Conservation (phyloP, 1,140 invertebrate genomes). For the Gerris buenoi region DNA sequence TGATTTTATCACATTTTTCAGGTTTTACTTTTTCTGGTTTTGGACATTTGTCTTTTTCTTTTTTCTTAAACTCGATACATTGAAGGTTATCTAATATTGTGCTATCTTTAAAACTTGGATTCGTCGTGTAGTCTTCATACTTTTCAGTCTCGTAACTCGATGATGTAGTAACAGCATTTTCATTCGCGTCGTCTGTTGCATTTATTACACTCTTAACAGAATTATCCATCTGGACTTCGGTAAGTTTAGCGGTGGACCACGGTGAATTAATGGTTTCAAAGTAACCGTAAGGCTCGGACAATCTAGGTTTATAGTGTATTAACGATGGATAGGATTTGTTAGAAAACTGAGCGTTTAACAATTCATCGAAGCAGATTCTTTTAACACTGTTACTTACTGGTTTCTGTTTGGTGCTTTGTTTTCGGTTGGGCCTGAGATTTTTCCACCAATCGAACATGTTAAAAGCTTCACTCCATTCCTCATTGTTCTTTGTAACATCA, state of each 20-base stretch:
- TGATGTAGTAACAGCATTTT: no score
- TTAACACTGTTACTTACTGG: not conserved
- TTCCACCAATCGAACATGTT: not conserved
- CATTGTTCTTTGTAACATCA: not conserved
- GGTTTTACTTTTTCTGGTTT: no score
- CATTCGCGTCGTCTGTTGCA: no score
- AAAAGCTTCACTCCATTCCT: not conserved
- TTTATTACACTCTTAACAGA: no score
- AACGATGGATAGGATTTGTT: not conserved
- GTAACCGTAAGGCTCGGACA: not conserved
- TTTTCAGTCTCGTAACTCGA: no score
- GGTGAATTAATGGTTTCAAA: not conserved
- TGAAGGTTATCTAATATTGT: no score
- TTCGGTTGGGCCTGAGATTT: not conserved
- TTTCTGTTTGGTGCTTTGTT: not conserved
- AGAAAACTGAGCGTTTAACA: not conserved
- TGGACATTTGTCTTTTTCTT: no score
- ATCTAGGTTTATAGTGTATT: not conserved
- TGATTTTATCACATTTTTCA: no score
- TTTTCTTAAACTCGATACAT: no score
- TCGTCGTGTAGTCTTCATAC: no score
- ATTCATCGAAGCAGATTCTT: not conserved
- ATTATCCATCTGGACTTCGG: no score
- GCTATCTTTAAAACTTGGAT: no score
- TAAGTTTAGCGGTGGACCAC: not conserved